Percentiles rank a stretch among this genome's conserved stretches.
Evolutionary conservation across 2,113 vertebrate species (phyloP).

Genomic region (Elephantulus edwardii): DNA sequence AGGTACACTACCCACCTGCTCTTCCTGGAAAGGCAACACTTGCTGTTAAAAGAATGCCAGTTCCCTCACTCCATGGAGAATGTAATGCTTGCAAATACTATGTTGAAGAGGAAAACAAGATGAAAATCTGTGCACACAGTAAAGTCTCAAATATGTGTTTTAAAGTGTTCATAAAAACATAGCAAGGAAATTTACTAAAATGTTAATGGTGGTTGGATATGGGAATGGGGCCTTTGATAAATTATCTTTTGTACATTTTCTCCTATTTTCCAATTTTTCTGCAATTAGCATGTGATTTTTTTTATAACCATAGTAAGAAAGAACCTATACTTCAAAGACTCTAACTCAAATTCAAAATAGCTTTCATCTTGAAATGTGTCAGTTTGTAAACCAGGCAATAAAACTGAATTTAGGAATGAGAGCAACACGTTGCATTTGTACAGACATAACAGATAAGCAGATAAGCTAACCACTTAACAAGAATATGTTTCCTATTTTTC

Average conservation of each 20-base stretch:
- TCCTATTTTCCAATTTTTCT: slow-evolving; percentile 49
- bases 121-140: not conserved
- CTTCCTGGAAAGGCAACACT: not conserved
- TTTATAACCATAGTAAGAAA: slow-evolving; percentile 49
- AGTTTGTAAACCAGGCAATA: not conserved
- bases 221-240: slow-evolving; percentile 3
- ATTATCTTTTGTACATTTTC: slow-evolving; percentile 45
- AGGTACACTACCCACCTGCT: not conserved
- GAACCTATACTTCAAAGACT: slow-evolving; percentile 57
- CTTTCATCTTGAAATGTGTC: slow-evolving; percentile 56
- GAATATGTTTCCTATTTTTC: not conserved
- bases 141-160: not conserved
- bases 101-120: not conserved
- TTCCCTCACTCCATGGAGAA: not conserved
- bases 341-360: slow-evolving; percentile 56
- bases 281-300: slow-evolving; percentile 55
- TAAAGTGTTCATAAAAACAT: not conserved
- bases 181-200: slow-evolving; percentile 18
- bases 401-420: not conserved
- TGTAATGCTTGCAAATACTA: not conserved
- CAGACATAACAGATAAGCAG: fast-evolving
- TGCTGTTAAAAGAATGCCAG: not conserved
- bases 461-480: not conserved
- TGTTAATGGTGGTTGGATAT: not conserved
- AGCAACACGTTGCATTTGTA: fast-evolving